A percentile compares a stretch with the other conserved stretches of the same genome.
Conservation (phyloP, 2,797 vertebrate species). For the Characodon lateralis region DNA sequence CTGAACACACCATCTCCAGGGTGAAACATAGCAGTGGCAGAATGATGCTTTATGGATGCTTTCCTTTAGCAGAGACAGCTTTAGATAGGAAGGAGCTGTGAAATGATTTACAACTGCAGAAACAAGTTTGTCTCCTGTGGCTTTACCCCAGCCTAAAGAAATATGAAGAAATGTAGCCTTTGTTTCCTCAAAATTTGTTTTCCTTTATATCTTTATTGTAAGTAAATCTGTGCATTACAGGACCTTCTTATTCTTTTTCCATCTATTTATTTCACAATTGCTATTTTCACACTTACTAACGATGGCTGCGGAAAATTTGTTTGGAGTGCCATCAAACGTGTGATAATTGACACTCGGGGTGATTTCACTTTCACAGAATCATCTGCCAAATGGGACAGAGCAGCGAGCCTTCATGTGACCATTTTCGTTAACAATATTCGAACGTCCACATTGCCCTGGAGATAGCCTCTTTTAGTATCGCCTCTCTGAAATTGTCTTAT, state of each 20-base stretch:
- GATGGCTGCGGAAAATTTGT: slow-evolving; percentile 11
- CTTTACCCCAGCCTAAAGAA: not conserved
- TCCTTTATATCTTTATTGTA: slow-evolving; percentile 16
- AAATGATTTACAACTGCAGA: slow-evolving; percentile 35
- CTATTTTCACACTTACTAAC: slow-evolving; percentile 21
- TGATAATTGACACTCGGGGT: slow-evolving; percentile 46
- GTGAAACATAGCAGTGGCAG: not conserved
- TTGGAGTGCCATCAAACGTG: slow-evolving; percentile 10
- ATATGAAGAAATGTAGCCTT: not conserved
- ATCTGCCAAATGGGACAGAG: slow-evolving; percentile 34
- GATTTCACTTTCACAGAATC: slow-evolving; percentile 44
- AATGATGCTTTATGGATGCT: not conserved
- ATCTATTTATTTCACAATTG: slow-evolving; percentile 8
- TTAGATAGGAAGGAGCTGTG: slow-evolving; percentile 10
- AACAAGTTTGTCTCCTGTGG: slow-evolving; percentile 16
- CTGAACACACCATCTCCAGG: not conserved
- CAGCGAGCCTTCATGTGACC: slow-evolving; percentile 18
- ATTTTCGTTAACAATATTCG: slow-evolving; percentile 41
- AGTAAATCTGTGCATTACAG: slow-evolving; percentile 13
- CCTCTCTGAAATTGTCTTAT: slow-evolving; percentile 27
- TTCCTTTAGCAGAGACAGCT: too few species aligned
- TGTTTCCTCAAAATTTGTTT: slow-evolving; percentile 1
- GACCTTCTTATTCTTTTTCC: not conserved
- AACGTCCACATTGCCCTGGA: slow-evolving; percentile 39
- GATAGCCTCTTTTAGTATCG: slow-evolving; percentile 45